A percentile compares a stretch with the other conserved stretches of the same genome.
phyloP scores from a whole-genome alignment of 2,888 invertebrate species.

The Scaptomyza flava region DNA sequence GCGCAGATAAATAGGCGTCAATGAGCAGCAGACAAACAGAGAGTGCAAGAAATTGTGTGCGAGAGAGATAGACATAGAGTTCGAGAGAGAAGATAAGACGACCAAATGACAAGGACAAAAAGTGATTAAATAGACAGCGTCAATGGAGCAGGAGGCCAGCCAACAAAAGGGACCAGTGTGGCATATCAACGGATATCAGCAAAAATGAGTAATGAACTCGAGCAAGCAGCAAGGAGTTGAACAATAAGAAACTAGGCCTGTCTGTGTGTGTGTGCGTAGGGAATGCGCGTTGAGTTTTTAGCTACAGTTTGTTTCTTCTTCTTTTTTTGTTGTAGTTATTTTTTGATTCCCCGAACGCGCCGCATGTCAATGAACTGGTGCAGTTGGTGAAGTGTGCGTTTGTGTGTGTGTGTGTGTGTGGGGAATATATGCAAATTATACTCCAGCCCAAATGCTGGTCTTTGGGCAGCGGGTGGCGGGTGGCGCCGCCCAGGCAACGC shows the following conservation, averaged over 20 bases:
- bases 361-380: slow-evolving; percentile 69
- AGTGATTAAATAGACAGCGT: slow-evolving; percentile 69
- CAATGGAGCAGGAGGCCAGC: slow-evolving; percentile 24
- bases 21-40: slow-evolving; percentile 59
- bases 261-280: slow-evolving; percentile 40
- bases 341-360: slow-evolving; percentile 66
- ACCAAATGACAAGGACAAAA: slow-evolving; percentile 45
- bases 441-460: slow-evolving; percentile 70
- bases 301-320: slow-evolving; percentile 42
- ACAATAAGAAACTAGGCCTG: slow-evolving; percentile 72
- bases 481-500: slow-evolving; percentile 20
- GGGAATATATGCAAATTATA: slow-evolving; percentile 66
- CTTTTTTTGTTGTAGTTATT: slow-evolving; percentile 36
- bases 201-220: slow-evolving; percentile 79
- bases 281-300: slow-evolving; percentile 53
- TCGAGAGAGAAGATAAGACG: slow-evolving; percentile 6
- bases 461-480: slow-evolving; percentile 53
- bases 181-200: slow-evolving; percentile 71
- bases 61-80: slow-evolving; percentile 10
- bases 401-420: slow-evolving; percentile 20
- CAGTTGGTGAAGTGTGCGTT: slow-evolving; percentile 28
- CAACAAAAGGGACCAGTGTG: slow-evolving; percentile 33
- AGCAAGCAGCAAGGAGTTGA: slow-evolving; percentile 35
- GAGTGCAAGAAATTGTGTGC: slow-evolving; percentile 1
- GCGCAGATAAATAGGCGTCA: slow-evolving; percentile 80